Conservation (phyloP, 2,113 vertebrate species). For the Hucho hucho region DNA sequence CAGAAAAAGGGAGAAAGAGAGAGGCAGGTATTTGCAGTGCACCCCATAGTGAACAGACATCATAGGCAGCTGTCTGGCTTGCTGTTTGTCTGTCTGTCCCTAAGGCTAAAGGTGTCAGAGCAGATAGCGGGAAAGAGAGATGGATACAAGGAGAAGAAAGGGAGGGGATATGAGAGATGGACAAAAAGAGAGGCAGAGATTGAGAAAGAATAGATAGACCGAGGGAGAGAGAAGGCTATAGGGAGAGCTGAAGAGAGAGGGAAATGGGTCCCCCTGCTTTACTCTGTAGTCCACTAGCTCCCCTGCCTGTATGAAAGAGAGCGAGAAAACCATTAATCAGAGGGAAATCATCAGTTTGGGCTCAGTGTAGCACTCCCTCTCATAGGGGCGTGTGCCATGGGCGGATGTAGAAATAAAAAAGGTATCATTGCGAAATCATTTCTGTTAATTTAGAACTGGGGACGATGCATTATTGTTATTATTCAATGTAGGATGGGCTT, state of each 20-base stretch:
- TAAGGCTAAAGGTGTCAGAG: slow-evolving; percentile 27
- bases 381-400: background rate
- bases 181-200: background rate
- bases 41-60: slow-evolving; percentile 29
- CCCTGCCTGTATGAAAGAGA: background rate
- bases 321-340: background rate
- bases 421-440: too few relatives aligned
- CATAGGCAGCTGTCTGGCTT: slow-evolving; percentile 11
- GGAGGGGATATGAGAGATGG: slow-evolving; percentile 8
- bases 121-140: slow-evolving; percentile 11
- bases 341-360: background rate
- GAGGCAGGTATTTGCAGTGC: slow-evolving; percentile 31
- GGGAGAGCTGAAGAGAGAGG: background rate
- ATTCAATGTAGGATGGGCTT: too few relatives aligned
- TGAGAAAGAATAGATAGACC: background rate
- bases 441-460: too few relatives aligned
- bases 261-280: background rate
- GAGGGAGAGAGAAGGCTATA: background rate
- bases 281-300: background rate
- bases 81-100: slow-evolving; percentile 5
- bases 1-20: slow-evolving; percentile 2
- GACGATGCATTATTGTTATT: too few relatives aligned
- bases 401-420: too few relatives aligned
- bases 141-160: background rate
- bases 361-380: background rate